Conservation (phyloP, 2,888 invertebrate genomes). For the Sesia apiformis region DNA sequence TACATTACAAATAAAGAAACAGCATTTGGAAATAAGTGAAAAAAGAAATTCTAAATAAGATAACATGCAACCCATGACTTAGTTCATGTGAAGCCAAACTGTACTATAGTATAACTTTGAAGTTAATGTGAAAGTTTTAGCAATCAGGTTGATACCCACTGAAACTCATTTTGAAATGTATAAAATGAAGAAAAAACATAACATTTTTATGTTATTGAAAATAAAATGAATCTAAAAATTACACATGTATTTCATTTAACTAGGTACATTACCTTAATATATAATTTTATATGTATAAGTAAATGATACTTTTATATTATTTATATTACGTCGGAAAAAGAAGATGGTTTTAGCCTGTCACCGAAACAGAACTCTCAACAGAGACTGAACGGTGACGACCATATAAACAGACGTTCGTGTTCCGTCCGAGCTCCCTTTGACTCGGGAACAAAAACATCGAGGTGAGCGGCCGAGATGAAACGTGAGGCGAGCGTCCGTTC, state of each 20-base stretch:
- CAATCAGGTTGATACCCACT: constrained; percentile 60
- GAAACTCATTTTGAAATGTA: constrained; percentile 67
- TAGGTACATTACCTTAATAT: too few relatives aligned
- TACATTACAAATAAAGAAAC: constrained; percentile 49
- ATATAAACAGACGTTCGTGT: too few relatives aligned
- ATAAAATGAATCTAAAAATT: constrained; percentile 67
- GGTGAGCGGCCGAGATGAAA: too few relatives aligned
- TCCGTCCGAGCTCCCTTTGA: too few relatives aligned
- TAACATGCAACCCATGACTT: constrained; percentile 46
- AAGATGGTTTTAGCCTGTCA: too few relatives aligned
- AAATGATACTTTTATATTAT: too few relatives aligned
- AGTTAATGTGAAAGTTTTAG: constrained; percentile 60
- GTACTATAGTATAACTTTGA: constrained; percentile 59
- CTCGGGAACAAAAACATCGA: too few relatives aligned
- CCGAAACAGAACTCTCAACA: too few relatives aligned
- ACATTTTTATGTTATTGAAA: constrained; percentile 77
- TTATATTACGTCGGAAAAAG: too few relatives aligned
- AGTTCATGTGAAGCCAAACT: constrained; percentile 59
- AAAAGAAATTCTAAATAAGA: constrained; percentile 48
- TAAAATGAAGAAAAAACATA: constrained; percentile 65
- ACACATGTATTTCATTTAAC: neutral
- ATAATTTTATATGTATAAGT: too few relatives aligned
- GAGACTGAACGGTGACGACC: too few relatives aligned
- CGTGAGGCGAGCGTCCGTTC: too few relatives aligned
- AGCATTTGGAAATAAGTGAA: constrained; percentile 74